These are phyloP conservation scores for Agrochola macilenta DNA, from an alignment of 2,888 invertebrate genomes.

Conservation along the genomic window DNA sequence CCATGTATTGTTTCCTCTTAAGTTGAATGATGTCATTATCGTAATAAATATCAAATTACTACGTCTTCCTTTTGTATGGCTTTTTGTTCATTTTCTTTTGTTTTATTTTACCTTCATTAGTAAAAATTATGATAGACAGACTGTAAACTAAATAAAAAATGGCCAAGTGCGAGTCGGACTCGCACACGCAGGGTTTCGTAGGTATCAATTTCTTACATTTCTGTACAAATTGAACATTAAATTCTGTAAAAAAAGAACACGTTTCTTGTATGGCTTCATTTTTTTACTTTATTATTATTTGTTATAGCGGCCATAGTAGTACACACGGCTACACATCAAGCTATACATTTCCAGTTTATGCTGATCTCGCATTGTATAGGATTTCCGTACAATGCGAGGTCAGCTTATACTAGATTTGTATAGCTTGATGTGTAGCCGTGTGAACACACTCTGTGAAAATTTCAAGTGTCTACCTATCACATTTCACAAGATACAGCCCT, in stretches of 20 bases:
- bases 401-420: too few species aligned
- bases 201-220: too few species aligned
- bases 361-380: too few species aligned
- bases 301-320: neutral
- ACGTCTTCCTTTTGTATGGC: constrained; percentile 9
- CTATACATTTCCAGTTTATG: too few species aligned
- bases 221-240: too few species aligned
- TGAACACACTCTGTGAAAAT: neutral
- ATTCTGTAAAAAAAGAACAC: too few species aligned
- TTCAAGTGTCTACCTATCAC: neutral
- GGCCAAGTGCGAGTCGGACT: neutral
- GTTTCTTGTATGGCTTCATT: neutral
- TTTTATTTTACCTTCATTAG: constrained; percentile 9
- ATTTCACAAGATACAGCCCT: neutral
- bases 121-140: constrained; percentile 6
- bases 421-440: too few species aligned
- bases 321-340: too few species aligned
- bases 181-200: neutral
- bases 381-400: too few species aligned
- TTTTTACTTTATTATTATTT: neutral
- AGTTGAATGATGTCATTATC: constrained; percentile 34
- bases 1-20: constrained; percentile 3
- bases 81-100: constrained; percentile 18
- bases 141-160: neutral
- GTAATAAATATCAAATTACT: constrained; percentile 40